Evolutionary conservation across 1,140 invertebrate species (phyloP).

Genomic region (Halesus radiatus): DNA sequence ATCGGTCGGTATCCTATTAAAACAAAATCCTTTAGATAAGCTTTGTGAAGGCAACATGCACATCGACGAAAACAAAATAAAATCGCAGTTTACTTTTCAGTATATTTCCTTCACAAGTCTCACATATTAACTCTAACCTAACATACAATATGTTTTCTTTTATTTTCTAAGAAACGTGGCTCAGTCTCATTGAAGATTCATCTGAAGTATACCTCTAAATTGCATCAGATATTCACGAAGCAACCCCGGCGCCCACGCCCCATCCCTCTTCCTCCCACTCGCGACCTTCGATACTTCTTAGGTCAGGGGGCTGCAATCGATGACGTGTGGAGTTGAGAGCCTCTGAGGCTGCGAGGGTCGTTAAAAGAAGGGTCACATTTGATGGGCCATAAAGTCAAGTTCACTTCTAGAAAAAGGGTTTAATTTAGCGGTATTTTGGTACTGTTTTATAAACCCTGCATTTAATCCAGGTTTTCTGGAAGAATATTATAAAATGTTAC

Average conservation of each 20-base stretch:
- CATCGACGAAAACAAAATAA: too few species aligned
- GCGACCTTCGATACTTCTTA: neutral
- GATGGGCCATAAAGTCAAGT: neutral
- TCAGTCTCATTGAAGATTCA: neutral
- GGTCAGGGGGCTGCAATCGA: constrained; percentile 21
- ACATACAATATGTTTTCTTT: too few species aligned
- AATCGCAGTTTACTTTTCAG: too few species aligned
- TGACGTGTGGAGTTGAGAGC: neutral
- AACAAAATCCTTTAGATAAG: too few species aligned
- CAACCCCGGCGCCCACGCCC: neutral
- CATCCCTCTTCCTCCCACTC: neutral
- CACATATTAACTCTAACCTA: too few species aligned
- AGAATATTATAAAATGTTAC: too few species aligned
- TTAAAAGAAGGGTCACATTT: constrained; percentile 1
- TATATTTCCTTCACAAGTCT: too few species aligned
- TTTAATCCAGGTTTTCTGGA: too few species aligned
- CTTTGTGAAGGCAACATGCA: too few species aligned
- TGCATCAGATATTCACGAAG: constrained; percentile 8
- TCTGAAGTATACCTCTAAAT: neutral
- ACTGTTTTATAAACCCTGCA: too few species aligned
- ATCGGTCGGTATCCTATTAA: too few species aligned
- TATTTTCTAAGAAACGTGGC: neutral
- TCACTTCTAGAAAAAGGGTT: neutral
- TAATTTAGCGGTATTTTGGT: too few species aligned
- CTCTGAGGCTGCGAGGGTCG: neutral